These are phyloP conservation scores for Mycteria americana DNA, from an alignment of 2,797 vertebrate genomes.

Conservation along the genomic window DNA sequence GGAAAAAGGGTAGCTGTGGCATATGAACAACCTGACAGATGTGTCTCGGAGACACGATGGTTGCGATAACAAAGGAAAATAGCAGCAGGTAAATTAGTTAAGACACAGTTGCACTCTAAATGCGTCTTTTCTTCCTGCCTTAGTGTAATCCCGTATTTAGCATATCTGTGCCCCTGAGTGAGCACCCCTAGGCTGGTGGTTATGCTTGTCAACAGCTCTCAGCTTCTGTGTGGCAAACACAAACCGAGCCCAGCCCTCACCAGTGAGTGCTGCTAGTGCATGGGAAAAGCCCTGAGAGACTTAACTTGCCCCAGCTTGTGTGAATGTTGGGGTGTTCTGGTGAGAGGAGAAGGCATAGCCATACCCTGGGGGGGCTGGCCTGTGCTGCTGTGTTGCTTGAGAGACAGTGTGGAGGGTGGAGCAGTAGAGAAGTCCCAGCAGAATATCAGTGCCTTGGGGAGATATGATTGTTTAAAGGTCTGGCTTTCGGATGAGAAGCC, in stretches of 20 bases:
- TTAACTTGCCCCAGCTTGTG: too few species aligned
- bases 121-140: not conserved
- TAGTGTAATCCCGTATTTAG: not conserved
- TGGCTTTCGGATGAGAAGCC: not conserved
- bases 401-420: not conserved
- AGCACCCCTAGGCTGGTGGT: not conserved
- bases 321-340: not conserved
- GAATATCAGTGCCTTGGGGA: not conserved
- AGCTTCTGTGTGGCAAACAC: not conserved
- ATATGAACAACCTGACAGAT: not conserved
- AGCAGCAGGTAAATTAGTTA: not conserved
- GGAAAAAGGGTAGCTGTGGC: not conserved
- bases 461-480: not conserved
- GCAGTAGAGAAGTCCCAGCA: not conserved
- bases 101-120: not conserved
- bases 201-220: not conserved
- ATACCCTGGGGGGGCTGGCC: not conserved
- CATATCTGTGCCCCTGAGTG: not conserved
- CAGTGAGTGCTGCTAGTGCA: not conserved
- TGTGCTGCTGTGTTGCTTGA: not conserved
- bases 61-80: not conserved
- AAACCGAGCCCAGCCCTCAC: not conserved
- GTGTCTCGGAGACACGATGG: not conserved
- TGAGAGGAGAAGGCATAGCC: not conserved
- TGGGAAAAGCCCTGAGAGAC: not conserved